These are phyloP conservation scores for Nothobranchius furzeri DNA, from an alignment of 2,113 vertebrate species.

Conservation along the genomic window DNA sequence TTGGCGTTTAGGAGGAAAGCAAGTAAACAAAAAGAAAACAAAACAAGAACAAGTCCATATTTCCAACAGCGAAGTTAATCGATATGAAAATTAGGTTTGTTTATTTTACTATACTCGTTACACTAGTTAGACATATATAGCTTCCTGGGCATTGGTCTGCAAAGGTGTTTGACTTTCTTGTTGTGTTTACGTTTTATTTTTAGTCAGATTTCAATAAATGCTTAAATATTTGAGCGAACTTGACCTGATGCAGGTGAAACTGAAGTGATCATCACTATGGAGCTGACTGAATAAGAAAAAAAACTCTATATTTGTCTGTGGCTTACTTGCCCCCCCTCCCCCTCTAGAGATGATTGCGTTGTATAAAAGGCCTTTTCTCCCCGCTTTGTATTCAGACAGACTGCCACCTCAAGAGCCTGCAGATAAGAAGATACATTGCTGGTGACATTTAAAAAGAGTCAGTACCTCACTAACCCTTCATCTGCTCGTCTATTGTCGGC, in stretches of 20 bases:
- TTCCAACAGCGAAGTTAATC: conserved; percentile 49
- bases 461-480: conserved; percentile 64
- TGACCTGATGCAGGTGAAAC: conserved; percentile 13
- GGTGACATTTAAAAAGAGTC: conserved; percentile 71
- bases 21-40: conserved; percentile 42
- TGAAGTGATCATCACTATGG: neutral
- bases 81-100: conserved; percentile 73
- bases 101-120: conserved; percentile 63
- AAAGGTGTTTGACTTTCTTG: conserved; percentile 29
- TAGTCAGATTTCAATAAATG: neutral
- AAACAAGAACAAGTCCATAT: conserved; percentile 53
- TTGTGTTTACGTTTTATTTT: conserved; percentile 8
- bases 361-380: conserved; percentile 3
- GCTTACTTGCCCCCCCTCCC: conserved; percentile 1
- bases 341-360: conserved; percentile 24
- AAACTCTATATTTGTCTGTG: conserved; percentile 13
- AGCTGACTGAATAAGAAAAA: conserved; percentile 1
- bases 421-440: conserved; percentile 61
- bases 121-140: conserved; percentile 66
- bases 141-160: conserved; percentile 46
- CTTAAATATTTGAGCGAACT: conserved; percentile 1
- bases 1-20: conserved; percentile 58
- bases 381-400: conserved; percentile 41
- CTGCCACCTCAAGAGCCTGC: conserved; percentile 16
- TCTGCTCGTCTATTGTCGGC: conserved; percentile 64